phyloP scores from a whole-genome alignment of 2,888 invertebrate species.

The Polylopha cassiicola region DNA sequence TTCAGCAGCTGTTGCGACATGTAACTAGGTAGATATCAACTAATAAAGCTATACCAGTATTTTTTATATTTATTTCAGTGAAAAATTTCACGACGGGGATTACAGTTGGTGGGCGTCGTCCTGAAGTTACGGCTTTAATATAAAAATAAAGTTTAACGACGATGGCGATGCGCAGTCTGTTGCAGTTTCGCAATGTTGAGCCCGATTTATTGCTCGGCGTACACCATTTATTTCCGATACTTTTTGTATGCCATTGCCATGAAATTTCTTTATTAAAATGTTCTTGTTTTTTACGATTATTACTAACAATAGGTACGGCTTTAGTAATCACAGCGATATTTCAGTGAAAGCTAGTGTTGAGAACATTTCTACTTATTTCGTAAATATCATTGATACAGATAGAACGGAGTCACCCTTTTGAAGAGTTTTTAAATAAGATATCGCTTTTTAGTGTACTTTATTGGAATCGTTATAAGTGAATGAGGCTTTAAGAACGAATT shows the following conservation, averaged over 20 bases:
- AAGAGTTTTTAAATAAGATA: too few relatives aligned
- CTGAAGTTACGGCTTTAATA: constrained; percentile 69
- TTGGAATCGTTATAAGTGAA: too few relatives aligned
- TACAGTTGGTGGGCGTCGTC: constrained; percentile 54
- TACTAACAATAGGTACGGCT: neutral
- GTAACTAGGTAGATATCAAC: constrained; percentile 10
- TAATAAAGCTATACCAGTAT: constrained; percentile 8
- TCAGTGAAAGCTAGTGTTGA: too few relatives aligned
- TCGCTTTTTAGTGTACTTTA: too few relatives aligned
- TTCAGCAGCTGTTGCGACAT: constrained; percentile 14
- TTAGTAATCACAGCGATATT: too few relatives aligned
- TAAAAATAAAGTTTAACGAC: constrained; percentile 75
- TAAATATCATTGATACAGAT: too few relatives aligned
- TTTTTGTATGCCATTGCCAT: constrained; percentile 45
- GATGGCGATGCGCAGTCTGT: constrained; percentile 59
- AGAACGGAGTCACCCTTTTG: too few relatives aligned
- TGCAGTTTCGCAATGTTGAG: constrained; percentile 63
- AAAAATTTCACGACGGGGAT: constrained; percentile 58
- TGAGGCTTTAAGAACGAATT: too few relatives aligned
- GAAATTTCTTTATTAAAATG: constrained; percentile 26
- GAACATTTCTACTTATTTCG: too few relatives aligned
- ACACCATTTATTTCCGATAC: constrained; percentile 58
- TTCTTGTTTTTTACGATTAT: constrained; percentile 29
- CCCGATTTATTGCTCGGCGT: constrained; percentile 62
- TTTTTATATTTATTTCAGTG: constrained; percentile 32